Evolutionary conservation across 2,888 invertebrate genomes (phyloP), one percentile per base, ranked within the genome.

Genomic region (Empis stercorea): DNA sequence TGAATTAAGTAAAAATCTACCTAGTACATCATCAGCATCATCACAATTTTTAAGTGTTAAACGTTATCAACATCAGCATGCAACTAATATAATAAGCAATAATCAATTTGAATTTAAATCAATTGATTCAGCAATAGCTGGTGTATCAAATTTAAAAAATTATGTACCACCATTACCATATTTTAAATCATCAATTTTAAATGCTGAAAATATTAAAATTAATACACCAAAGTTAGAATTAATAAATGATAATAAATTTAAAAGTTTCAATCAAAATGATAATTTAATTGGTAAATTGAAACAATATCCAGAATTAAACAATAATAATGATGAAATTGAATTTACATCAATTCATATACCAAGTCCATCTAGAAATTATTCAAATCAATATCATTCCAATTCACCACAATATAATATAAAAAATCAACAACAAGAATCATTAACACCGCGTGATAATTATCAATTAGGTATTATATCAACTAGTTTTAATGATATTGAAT

Each of bases 201-300:
- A 61, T 52, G 64, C 68, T 2, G 67, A 66, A 49, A 64, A 65
- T 60, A 62, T 66, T 32, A 66, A 67, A 58, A 67, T 68, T 9
- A 65, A 66, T 43, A 66, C 67, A 54, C 69, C 69, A 14, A 68
- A 68, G 48, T 64, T 67, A 0, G 68, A 66, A n/a, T n/a, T n/a
- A n/a, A n/a, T n/a, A 10, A 38, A 38, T 20, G 38, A 38, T 11
- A 17, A 3, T 11, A 10, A 16, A 16, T 38, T 13, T 1, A 38
- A 20, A 17, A 17, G 13, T 20, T 17, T 10, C 2, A 38, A 17
- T 27, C 5, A 4, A 27, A 27, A 27, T 27, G 9, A 27, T 27
- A 27, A 27, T 27, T 27, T 27, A 6, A 27, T 27, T 27, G 23
- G 9, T 2, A 27, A 27, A 27, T 27, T 27, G 4, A 27, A 4